Evolutionary conservation across 92 coral and sea anemone genomes (phyloP), one percentile per base, ranked within the genome.

Genomic region (Porites divaricata): DNA sequence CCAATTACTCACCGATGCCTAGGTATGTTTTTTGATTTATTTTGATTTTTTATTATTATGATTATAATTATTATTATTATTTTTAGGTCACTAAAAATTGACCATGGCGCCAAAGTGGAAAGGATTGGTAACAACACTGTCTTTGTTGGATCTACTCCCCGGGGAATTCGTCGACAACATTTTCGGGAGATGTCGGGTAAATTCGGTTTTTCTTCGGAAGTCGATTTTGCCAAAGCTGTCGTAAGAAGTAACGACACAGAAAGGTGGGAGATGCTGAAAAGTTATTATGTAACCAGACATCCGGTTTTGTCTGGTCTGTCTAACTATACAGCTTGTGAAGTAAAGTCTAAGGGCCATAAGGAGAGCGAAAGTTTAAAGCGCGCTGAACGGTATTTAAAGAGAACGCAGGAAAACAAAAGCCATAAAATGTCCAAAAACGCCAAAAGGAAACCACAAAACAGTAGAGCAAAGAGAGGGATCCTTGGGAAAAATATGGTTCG

Each of bases 101-200:
- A 12, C 49, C 22, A 65, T 52, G 77, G 57, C 71, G 67, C 72
- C 26, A 28, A 80, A 15, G 64, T 88, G 71, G 93, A 89, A 78
- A 87, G 65, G 63, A 77, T 93, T 82, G 86, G 90, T 54, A 81
- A 82, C 76, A 70, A 67, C 79, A 70, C 93, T 41, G 88, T 93
- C 49, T 80, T 95, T 22, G 58, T 90, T 77, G 98, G 98, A 15
- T 83, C 70, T 9, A 89, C 95, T 11, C 98, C 98, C 25, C 92
- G 92, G 14, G 93, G 94, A 61, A 90, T 95, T 64, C 95, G 98
- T 72, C 84, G 93, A 12, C 82, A 77, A 20, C 96, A 95, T 20
- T 95, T 95, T 68, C 67, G 75, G 63, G 95, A 95, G 62, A 92
- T 95, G 84, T 57, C 85, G 63, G 72, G 76, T 8, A 22, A 58